Evolutionary conservation across 2,113 vertebrate species (phyloP).

Genomic region (Ciconia stormi): DNA sequence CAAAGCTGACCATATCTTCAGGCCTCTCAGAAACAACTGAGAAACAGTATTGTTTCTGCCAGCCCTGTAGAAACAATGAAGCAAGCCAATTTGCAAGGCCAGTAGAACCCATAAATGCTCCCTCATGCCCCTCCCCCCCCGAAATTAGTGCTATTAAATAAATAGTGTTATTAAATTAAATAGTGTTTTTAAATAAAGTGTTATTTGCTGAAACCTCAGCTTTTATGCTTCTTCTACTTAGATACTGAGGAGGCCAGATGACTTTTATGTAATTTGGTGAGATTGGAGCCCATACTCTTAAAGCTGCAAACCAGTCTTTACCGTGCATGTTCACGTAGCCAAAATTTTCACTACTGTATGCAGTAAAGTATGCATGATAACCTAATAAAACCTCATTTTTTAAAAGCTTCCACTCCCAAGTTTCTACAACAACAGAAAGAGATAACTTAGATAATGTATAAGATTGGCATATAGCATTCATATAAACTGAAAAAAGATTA

Average conservation of each 20-base stretch:
- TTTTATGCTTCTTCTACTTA: neutral
- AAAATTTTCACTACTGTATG: neutral
- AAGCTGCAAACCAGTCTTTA: neutral
- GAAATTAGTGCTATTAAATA: too few species aligned
- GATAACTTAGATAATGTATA: neutral
- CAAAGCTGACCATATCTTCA: neutral
- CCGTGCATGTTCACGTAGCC: neutral
- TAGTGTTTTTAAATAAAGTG: neutral
- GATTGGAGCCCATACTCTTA: neutral
- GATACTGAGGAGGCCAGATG: neutral
- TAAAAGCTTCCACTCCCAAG: neutral
- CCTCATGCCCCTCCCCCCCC: accelerated
- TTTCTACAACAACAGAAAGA: neutral
- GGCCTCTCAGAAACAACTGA: neutral
- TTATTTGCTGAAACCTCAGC: neutral
- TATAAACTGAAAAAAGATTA: neutral
- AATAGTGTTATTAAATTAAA: too few species aligned
- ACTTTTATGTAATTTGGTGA: neutral
- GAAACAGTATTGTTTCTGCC: neutral
- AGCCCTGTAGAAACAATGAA: neutral
- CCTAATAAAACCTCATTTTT: neutral
- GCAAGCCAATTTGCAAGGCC: neutral
- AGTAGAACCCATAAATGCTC: neutral
- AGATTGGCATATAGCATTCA: neutral
- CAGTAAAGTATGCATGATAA: neutral